Base-by-base conservation (phyloP, 1,140 invertebrate genomes). In the Zaprionus kolodkinae region DNA sequence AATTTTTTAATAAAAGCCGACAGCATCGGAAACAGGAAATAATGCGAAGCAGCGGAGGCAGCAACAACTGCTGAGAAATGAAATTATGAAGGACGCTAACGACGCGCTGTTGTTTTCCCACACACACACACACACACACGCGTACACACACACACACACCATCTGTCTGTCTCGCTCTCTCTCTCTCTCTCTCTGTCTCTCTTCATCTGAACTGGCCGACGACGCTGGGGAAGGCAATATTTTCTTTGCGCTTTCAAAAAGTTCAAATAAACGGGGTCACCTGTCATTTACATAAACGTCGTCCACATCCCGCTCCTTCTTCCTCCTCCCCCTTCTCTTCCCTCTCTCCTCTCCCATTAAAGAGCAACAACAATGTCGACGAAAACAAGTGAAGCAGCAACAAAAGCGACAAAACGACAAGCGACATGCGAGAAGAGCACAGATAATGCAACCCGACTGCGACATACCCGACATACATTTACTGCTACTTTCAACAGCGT, bases 1-100 rank as follows among this genome's bases (percentile, higher is more conserved):
- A 81, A 72, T 78, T 81, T 81, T 82, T 81, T 81, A 82, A 81
- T 81, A 81, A 74, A 82, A 81, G 78, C 69, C 66, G 70, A 75
- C 76, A 78, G 60, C 57, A 50, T 50, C 69, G 62, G 40, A 68
- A 56, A 60, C 59, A 62, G 71, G 48, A 65, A 65, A 81, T 81
- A 81, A 81, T 77, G 63, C 45, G 72, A 25, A 52, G 66, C 56
- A 35, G 55, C 57, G 60, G 55, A 17, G 36, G 52, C 45, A 52
- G 27, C 48, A 43, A 54, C 43, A 50, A 17, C 60, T 45, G 61
- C 40, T 48, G 57, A 33, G 57, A 77, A 61, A 60, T 52, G 21
- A 68, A 68, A 68, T 50, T 33, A 60, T 68, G 66, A 71, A 65
- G 60, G 69, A 43, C 61, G 50, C 27, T 54, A 55, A 73, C 50